These are phyloP conservation scores for Pseudococcus longispinus DNA, from an alignment of 2,888 invertebrate species.

Conservation along the genomic window DNA sequence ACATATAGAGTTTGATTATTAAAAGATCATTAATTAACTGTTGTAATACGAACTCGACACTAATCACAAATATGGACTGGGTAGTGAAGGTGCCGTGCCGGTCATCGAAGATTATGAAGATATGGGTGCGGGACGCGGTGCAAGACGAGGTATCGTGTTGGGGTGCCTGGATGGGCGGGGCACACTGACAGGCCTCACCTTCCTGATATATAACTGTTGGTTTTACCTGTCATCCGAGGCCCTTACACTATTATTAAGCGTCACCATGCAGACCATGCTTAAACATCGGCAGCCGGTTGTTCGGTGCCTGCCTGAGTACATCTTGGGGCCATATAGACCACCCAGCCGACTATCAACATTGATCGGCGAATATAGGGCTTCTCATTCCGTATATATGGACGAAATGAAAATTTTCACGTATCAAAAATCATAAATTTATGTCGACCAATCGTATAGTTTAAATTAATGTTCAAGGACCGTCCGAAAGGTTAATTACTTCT, in stretches of 20 bases:
- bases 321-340: slow-evolving; percentile 55
- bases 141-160: slow-evolving; percentile 25
- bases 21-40: slow-evolving; percentile 54
- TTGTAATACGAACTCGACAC: slow-evolving; percentile 53
- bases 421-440: slow-evolving; percentile 31
- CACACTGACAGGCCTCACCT: slow-evolving; percentile 57
- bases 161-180: slow-evolving; percentile 56
- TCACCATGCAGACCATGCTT: slow-evolving; percentile 51
- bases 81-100: not conserved
- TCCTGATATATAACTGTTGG: slow-evolving; percentile 57
- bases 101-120: slow-evolving; percentile 36
- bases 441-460: not conserved
- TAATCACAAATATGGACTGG: slow-evolving; percentile 46
- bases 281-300: slow-evolving; percentile 55
- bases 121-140: slow-evolving; percentile 25
- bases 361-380: slow-evolving; percentile 50
- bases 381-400: not conserved
- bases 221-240: slow-evolving; percentile 57
- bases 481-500: slow-evolving; percentile 25
- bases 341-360: slow-evolving; percentile 51
- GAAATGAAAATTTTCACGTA: not conserved
- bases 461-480: slow-evolving; percentile 22
- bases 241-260: slow-evolving; percentile 56
- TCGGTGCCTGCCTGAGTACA: slow-evolving; percentile 54
- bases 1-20: slow-evolving; percentile 50